Evolutionary conservation across 2,797 vertebrate species (phyloP), one percentile per base, ranked within the genome.

Genomic region (Halcyon leucocephala): DNA sequence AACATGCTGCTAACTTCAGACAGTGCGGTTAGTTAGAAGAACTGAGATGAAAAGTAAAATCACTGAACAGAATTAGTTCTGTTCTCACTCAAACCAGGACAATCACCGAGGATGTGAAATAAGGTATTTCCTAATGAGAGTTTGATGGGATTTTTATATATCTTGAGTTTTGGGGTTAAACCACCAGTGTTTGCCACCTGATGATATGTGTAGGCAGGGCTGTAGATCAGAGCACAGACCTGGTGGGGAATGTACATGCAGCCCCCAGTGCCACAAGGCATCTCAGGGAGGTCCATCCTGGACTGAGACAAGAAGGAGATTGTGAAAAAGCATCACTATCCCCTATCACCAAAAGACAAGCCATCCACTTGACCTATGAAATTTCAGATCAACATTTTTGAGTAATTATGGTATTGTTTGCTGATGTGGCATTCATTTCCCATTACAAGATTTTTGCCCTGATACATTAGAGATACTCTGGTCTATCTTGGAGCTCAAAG

Each of bases 351-450:
- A 39, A 76, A 70, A 90, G 20, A 58, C 42, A 93, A 24, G 19
- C 60, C 49, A 78, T 55, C 35, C 69, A 31, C 37, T 55, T 62
- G 39, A 70, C 66, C 62, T 70, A 13, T 60, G 48, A 49, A 73
- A 93, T 91, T 92, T 82, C 51, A 77, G 58, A 85, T 80, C 73
- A 73, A 52, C 82, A 55, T 17, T 52, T 81, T 46, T 57, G 33
- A 62, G 66, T 79, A 85, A 90, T 95, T 61, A 86, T 31, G n/a
- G 58, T 42, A 33, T 61, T 84, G 83, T 86, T 79, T 96, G 77
- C 49, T 92, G 60, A 95, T 20, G 24, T 92, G 78, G 20, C 60
- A 22, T 84, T 79, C 28, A 54, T 69, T 90, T 90, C 46, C 70
- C 39, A 29, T 37, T 72, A 58, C 46, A 91, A 79, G 66, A 62